A percentile compares a stretch with the other conserved stretches of the same genome.
Evolutionary conservation across 2,113 vertebrate genomes (phyloP).

Genomic region (Hyla sarda): DNA sequence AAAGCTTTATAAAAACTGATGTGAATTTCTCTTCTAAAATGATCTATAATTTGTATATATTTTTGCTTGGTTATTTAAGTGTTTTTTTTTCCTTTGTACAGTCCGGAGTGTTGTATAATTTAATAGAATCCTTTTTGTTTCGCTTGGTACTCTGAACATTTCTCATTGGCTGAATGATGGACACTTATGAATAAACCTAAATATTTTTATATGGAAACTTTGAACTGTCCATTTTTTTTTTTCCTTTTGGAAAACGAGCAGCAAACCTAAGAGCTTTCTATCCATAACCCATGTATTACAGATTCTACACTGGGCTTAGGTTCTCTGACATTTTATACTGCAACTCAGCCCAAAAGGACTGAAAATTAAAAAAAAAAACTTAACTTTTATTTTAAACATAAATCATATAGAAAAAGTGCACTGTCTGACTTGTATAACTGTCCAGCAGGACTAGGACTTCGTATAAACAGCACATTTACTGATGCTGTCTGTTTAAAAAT

Average conservation of each 20-base stretch:
- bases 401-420: no score
- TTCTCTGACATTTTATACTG: no score
- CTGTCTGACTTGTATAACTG: no score
- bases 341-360: no score
- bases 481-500: no score
- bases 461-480: no score
- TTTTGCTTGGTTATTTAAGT: slow-evolving; percentile 86
- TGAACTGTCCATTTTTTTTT: background rate
- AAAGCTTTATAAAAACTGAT: slow-evolving; percentile 83
- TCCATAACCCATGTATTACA: no score
- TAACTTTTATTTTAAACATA: no score
- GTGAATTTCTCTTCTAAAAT: slow-evolving; percentile 81
- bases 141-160: slow-evolving; percentile 82
- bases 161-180: slow-evolving; percentile 77
- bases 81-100: slow-evolving; percentile 75
- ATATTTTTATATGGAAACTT: slow-evolving; percentile 79
- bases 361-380: no score
- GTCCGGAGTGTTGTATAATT: slow-evolving; percentile 85
- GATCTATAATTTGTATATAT: slow-evolving; percentile 73
- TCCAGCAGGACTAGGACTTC: no score
- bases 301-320: no score
- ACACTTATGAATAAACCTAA: slow-evolving; percentile 85
- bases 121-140: slow-evolving; percentile 78
- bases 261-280: no score
- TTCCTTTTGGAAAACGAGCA: background rate